Percentiles rank a stretch among this genome's conserved stretches.
Evolutionary conservation across 2,113 vertebrate species (phyloP).

Genomic region (Stegostoma tigrinum): DNA sequence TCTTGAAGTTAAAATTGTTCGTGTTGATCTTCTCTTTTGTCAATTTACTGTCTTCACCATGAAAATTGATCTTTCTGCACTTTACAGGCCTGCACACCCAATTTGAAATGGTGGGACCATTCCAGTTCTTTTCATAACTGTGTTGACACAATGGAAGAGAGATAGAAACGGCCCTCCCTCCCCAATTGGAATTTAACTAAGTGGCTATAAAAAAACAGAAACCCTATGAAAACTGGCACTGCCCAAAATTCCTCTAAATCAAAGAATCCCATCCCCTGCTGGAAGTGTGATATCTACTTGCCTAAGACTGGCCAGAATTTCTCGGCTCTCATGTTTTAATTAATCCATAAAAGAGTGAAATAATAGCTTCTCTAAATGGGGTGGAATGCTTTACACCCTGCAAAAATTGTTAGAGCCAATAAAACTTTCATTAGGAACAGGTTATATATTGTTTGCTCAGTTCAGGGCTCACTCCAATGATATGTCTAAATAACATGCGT

Average conservation of each 20-base stretch:
- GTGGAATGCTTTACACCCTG: not conserved
- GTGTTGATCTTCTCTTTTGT: not conserved
- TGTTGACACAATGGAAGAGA: not conserved
- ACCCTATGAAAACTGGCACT: not conserved
- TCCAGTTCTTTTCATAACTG: not conserved
- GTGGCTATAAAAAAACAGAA: not conserved
- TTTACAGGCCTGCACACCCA: not conserved
- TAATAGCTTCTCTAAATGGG: conserved; percentile 24
- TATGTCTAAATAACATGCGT: not conserved
- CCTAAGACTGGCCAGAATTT: not conserved
- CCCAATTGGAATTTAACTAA: not conserved
- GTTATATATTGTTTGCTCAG: not conserved
- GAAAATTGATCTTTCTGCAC: not conserved
- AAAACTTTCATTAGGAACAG: conserved; percentile 35
- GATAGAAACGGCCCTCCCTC: not conserved
- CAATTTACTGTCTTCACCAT: not conserved
- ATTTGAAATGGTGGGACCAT: not conserved
- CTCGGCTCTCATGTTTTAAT: conserved; percentile 15
- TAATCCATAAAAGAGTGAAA: conserved; percentile 21
- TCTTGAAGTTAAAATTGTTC: not conserved
- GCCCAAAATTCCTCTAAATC: not conserved
- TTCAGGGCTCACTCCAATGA: not conserved
- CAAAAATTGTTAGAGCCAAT: conserved; percentile 28
- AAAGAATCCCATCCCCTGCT: not conserved
- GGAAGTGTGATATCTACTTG: not conserved